Conservation (phyloP, 2,888 invertebrate genomes). For the Epistrophe eligans region DNA sequence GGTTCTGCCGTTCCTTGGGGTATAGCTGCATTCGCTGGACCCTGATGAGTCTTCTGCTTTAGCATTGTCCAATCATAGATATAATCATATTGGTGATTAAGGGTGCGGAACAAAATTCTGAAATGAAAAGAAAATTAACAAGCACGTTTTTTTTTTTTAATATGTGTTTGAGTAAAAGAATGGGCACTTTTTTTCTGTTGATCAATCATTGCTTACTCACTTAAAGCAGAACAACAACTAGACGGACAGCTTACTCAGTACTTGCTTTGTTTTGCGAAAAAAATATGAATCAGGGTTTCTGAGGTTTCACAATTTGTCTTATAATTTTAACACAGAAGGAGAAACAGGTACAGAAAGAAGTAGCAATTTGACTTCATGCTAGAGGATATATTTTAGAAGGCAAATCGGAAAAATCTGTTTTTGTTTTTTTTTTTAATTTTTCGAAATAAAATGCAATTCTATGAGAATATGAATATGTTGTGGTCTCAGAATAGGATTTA, state of each 20-base stretch:
- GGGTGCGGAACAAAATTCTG: conserved; percentile 98
- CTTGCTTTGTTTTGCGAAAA: not conserved
- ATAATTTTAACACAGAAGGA: no score
- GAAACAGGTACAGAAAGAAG: no score
- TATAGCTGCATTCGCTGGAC: conserved; percentile 82
- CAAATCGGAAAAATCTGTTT: no score
- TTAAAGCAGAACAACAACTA: not conserved
- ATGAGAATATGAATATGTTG: no score
- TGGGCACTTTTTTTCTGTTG: not conserved
- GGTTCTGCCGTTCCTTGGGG: conserved; percentile 82
- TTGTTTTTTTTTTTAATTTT: no score
- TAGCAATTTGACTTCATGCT: no score
- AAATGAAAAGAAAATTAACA: conserved; percentile 4
- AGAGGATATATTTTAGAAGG: no score
- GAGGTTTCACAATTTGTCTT: no score
- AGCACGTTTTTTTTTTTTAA: not conserved
- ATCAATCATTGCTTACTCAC: not conserved
- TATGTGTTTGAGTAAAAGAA: no score
- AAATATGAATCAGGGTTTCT: no score
- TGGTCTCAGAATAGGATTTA: no score
- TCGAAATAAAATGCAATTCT: no score
- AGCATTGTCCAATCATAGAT: conserved; percentile 99
- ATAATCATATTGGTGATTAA: conserved; percentile 99
- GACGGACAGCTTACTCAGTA: not conserved
- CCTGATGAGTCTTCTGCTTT: conserved; percentile 91